Conservation (phyloP, 2,888 invertebrate species). For the Ectobius pallidus region DNA sequence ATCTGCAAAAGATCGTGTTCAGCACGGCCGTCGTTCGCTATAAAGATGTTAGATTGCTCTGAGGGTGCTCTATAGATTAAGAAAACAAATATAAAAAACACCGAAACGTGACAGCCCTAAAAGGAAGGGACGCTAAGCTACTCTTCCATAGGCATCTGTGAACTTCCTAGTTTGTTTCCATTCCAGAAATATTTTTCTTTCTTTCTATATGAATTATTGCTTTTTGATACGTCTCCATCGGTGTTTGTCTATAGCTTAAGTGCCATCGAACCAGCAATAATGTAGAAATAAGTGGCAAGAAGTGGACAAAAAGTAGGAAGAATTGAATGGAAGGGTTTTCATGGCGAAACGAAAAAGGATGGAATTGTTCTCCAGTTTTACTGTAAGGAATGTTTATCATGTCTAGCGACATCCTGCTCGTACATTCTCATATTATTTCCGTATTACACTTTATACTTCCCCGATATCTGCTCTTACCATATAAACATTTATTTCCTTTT, state of each 20-base stretch:
- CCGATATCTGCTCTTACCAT: too few species aligned
- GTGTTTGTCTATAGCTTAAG: neutral
- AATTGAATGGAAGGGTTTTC: slow-evolving; percentile 15
- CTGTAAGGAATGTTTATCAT: neutral
- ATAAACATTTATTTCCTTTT: too few species aligned
- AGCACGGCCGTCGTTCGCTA: too few species aligned
- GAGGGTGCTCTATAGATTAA: too few species aligned
- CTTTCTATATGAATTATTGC: slow-evolving; percentile 8
- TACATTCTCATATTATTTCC: too few species aligned
- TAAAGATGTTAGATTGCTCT: too few species aligned
- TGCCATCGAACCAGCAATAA: slow-evolving; percentile 16
- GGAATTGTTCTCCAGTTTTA: slow-evolving; percentile 14
- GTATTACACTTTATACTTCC: too few species aligned
- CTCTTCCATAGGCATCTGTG: neutral
- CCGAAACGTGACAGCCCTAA: neutral
- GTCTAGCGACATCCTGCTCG: too few species aligned
- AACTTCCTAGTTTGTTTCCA: neutral
- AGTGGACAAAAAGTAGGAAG: neutral
- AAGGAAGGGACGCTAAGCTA: neutral
- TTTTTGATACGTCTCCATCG: slow-evolving; percentile 1
- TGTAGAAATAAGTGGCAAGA: slow-evolving; percentile 7
- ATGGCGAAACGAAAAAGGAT: neutral
- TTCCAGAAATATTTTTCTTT: neutral
- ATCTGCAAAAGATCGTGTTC: too few species aligned
- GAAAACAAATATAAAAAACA: neutral